Evolutionary conservation across 2,888 invertebrate genomes (phyloP), one percentile per base, ranked within the genome.

Genomic region (Lapara coniferarum): DNA sequence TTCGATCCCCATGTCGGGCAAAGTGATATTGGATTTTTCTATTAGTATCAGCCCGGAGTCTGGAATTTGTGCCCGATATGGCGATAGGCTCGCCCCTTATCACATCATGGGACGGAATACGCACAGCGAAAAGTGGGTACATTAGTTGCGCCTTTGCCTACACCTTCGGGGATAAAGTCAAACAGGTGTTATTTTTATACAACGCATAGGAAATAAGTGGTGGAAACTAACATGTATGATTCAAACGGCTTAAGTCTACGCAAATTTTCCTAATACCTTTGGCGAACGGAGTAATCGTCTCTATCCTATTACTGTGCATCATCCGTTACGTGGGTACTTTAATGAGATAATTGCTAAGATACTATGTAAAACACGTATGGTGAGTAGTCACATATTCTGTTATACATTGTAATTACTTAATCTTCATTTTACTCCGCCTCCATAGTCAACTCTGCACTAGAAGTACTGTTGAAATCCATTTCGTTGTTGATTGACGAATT

Each of bases 191-290:
- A 37, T 5, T 37, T 37, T 37, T 37, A 37, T 37, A 37, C 5
- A 8, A 37, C 37, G 51, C 13, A 51, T 13, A 51, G 13, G 7
- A 51, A 13, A 51, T 51, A 2, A 51, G 51, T 55, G 53, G 53
- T 55, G 53, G 16, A 16, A 55, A 16, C 16, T 10, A 55, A 13
- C 16, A 16, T 63, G 16, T 46, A 6, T 63, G 59, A 63, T 63
- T 63, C 59, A 63, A 63, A 63, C 19, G 46, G 59, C 59, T 63
- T 63, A 63, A 63, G 46, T 63, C 46, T 16, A 63, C 59, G 59
- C 46, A 63, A 63, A 63, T 63, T 13, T 63, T 63, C 59, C 46
- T 63, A 63, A 63, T 49, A 16, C 12, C 12, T 46, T 63, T 49
- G 46, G 46, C 13, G 46, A 59, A 59, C 53, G 8, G 10, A 49